phyloP scores from a whole-genome alignment of 2,888 invertebrate species.

The Stenoptilia bipunctidactyla region DNA sequence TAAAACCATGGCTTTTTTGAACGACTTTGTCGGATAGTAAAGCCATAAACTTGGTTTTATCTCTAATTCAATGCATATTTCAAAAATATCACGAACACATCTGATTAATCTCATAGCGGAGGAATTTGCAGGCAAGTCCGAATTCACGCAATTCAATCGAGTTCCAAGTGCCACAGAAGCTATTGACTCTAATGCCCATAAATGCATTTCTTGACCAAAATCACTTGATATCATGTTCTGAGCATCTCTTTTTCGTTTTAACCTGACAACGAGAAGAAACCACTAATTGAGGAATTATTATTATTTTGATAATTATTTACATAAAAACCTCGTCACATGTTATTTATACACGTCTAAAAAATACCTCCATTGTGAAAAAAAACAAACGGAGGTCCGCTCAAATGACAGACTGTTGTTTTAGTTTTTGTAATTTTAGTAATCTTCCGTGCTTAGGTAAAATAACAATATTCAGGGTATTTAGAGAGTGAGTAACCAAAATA shows the following conservation, averaged over 20 bases:
- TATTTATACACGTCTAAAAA: too few species aligned
- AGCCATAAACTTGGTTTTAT: constrained; percentile 6
- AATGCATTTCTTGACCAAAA: constrained; percentile 67
- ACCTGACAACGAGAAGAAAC: too few species aligned
- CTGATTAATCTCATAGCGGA: not conserved
- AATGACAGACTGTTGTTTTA: too few species aligned
- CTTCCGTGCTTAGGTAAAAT: too few species aligned
- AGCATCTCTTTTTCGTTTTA: constrained; percentile 57
- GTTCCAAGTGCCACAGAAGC: constrained; percentile 45
- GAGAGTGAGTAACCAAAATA: too few species aligned
- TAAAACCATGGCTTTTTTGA: constrained; percentile 5
- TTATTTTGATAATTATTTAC: too few species aligned
- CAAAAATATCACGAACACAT: not conserved
- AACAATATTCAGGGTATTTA: too few species aligned
- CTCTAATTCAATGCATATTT: constrained; percentile 3
- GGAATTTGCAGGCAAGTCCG: constrained; percentile 6
- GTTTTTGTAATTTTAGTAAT: too few species aligned
- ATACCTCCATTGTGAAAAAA: too few species aligned
- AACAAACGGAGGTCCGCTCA: too few species aligned
- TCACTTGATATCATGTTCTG: constrained; percentile 67
- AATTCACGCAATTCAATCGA: constrained; percentile 40
- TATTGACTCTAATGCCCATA: constrained; percentile 75
- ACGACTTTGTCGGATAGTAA: constrained; percentile 4
- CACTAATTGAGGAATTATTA: too few species aligned
- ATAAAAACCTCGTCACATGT: too few species aligned